phyloP scores from a whole-genome alignment of 2,113 vertebrate species.

The Protobothrops flavoviridis region DNA sequence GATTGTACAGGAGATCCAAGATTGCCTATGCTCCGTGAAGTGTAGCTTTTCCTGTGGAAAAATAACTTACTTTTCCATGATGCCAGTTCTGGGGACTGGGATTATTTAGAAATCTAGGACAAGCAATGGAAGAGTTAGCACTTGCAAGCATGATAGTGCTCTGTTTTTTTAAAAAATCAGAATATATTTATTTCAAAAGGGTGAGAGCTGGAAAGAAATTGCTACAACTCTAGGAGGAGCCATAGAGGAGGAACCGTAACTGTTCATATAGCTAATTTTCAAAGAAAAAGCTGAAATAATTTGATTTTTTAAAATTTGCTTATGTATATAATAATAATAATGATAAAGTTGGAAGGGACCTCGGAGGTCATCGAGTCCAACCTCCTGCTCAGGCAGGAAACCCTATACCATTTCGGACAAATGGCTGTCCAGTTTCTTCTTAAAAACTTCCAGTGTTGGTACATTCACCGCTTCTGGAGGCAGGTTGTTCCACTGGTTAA shows the following conservation, averaged over 20 bases:
- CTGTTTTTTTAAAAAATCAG: neutral
- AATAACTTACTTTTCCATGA: neutral
- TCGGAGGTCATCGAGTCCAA: too few relatives aligned
- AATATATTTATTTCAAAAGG: constrained; percentile 11
- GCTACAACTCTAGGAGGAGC: constrained; percentile 23
- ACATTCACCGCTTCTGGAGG: too few relatives aligned
- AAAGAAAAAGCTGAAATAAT: constrained; percentile 1
- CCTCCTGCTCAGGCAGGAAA: too few relatives aligned
- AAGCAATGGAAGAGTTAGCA: neutral
- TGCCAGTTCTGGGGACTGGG: neutral
- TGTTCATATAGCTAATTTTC: constrained; percentile 44
- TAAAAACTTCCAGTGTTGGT: too few relatives aligned
- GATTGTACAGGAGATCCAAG: too few relatives aligned
- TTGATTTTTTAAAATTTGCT: constrained; percentile 38
- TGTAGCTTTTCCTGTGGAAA: neutral
- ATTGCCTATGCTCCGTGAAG: too few relatives aligned
- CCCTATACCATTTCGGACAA: too few relatives aligned
- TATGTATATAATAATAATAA: neutral
- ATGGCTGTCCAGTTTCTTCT: too few relatives aligned
- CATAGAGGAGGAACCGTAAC: constrained; percentile 29
- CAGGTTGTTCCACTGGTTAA: too few relatives aligned
- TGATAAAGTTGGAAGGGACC: too few relatives aligned
- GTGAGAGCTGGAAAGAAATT: constrained; percentile 23
- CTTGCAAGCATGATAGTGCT: neutral
- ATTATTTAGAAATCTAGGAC: neutral